Percentiles rank a stretch among this genome's conserved stretches.
These are phyloP conservation scores for Elephantulus edwardii DNA, from an alignment of 2,113 vertebrate genomes.

Conservation along the genomic window DNA sequence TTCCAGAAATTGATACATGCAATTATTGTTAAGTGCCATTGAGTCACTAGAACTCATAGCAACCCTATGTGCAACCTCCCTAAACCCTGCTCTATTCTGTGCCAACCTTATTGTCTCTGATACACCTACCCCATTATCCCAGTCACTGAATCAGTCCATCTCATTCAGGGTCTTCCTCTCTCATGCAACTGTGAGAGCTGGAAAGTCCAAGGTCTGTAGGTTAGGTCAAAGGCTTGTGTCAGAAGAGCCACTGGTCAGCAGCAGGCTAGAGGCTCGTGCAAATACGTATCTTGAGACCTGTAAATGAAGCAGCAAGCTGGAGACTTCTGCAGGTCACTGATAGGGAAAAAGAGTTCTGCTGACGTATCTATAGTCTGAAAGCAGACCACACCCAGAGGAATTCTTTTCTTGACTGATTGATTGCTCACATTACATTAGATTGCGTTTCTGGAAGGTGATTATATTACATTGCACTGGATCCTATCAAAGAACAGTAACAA, in stretches of 20 bases:
- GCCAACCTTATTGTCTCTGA: no score
- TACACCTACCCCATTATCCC: no score
- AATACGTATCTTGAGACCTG: not conserved
- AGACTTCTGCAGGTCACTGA: not conserved
- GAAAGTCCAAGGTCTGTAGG: not conserved
- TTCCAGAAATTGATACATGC: not conserved
- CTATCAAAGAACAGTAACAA: not conserved
- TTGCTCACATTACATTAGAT: not conserved
- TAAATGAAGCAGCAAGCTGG: not conserved
- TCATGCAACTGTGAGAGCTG: not conserved
- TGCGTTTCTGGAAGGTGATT: not conserved
- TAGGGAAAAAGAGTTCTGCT: not conserved
- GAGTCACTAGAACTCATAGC: no score
- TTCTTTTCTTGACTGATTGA: not conserved
- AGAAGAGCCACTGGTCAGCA: not conserved
- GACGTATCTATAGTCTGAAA: not conserved
- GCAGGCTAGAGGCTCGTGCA: not conserved
- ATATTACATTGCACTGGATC: not conserved
- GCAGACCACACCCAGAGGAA: not conserved
- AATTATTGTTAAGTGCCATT: no score
- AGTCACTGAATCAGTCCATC: no score
- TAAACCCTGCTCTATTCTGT: no score
- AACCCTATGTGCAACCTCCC: no score
- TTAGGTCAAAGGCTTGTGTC: not conserved
- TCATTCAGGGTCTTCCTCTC: no score